These are phyloP conservation scores for Crocidura indochinensis DNA, from an alignment of 2,797 vertebrate genomes.

Conservation along the genomic window DNA sequence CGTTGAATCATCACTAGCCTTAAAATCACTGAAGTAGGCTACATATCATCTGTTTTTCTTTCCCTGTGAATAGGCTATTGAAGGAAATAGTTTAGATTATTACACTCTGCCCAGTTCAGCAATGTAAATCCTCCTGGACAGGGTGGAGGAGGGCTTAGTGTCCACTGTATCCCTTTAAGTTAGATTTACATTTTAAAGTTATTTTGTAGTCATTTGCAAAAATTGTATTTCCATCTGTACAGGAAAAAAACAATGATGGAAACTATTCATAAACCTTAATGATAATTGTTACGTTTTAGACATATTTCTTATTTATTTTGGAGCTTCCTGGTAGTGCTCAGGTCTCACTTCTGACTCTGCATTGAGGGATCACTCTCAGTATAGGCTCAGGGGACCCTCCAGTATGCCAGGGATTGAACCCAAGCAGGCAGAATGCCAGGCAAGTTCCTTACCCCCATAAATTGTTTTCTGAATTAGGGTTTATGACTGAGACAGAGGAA, in stretches of 20 bases:
- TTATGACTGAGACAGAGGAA: conserved; percentile 30
- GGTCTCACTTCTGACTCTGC: too few species aligned
- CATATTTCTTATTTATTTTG: too few species aligned
- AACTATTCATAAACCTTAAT: conserved; percentile 1
- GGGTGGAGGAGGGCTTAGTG: background rate
- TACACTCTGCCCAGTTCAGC: conserved; percentile 4
- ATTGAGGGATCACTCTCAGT: too few species aligned
- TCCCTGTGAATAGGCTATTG: conserved; percentile 53
- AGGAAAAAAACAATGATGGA: conserved; percentile 61
- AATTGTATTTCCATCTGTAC: conserved; percentile 18
- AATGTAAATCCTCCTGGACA: background rate
- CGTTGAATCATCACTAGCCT: conserved; percentile 83
- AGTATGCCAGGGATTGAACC: too few species aligned
- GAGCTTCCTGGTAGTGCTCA: too few species aligned
- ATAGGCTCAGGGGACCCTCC: too few species aligned
- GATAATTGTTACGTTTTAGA: too few species aligned
- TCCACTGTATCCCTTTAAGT: background rate
- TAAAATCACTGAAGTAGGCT: conserved; percentile 82
- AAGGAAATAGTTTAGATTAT: conserved; percentile 51
- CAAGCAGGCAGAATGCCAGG: too few species aligned
- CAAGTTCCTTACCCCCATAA: too few species aligned
- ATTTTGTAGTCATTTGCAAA: background rate
- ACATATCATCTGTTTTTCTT: conserved; percentile 75
- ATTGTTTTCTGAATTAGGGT: conserved; percentile 1
- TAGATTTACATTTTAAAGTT: conserved; percentile 55